These are phyloP conservation scores for human (Homo sapiens) DNA, from an alignment of 2,113 vertebrate species.

Conservation along the genomic window GRCh38 chr2:217121501-217122000, in stretches of 20 bases:
- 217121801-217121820: constrained; percentile 56
- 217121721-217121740: not conserved
- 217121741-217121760: constrained; percentile 61
- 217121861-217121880: constrained; percentile 61
- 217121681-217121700: too few species aligned
- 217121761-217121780: constrained; percentile 66
- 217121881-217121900: not conserved
- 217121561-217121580: too few species aligned
- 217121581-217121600: too few species aligned
- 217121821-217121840: constrained; percentile 63
- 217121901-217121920: not conserved
- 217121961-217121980: not conserved
- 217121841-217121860: constrained; percentile 51
- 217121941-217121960: not conserved
- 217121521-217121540: too few species aligned
- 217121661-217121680: not conserved
- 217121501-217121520: too few species aligned
- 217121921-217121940: not conserved
- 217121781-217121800: constrained; percentile 66
- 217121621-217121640: too few species aligned
- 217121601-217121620: too few species aligned
- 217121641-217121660: too few species aligned
- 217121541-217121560: too few species aligned
- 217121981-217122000: not conserved
- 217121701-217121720: too few species aligned